These are phyloP conservation scores for Tapirus indicus DNA, from an alignment of 2,797 vertebrate genomes.

Conservation along the genomic window DNA sequence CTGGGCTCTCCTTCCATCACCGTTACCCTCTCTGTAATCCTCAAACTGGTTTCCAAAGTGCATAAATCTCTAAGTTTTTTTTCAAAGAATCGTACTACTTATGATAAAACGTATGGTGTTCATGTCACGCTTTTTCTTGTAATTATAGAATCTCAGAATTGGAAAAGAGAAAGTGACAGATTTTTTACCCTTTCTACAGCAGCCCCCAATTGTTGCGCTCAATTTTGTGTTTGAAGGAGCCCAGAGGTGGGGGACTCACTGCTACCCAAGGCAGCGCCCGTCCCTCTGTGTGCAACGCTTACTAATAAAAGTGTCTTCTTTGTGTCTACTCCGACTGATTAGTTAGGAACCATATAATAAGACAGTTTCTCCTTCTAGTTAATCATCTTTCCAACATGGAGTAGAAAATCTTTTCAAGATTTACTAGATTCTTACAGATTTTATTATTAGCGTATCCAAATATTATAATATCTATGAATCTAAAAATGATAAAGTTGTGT, in stretches of 20 bases:
- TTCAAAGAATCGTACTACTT: neutral
- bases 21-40: neutral
- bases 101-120: neutral
- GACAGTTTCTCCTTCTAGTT: neutral
- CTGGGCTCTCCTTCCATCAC: neutral
- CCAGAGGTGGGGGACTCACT: neutral
- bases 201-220: neutral
- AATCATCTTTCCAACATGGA: neutral
- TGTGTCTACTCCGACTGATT: neutral
- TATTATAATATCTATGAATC: neutral
- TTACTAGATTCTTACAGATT: neutral
- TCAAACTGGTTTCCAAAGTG: neutral
- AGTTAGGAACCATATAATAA: neutral
- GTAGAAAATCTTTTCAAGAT: neutral
- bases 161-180: neutral
- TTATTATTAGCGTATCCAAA: slow-evolving; percentile 4
- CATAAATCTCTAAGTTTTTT: neutral
- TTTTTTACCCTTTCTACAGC: neutral
- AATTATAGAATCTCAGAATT: neutral
- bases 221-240: neutral
- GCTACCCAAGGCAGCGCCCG: neutral
- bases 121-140: neutral
- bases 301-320: neutral
- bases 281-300: neutral
- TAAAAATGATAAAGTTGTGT: neutral